Evolutionary conservation across 2,113 vertebrate species (phyloP).

Genomic region (Holacanthus passer): DNA sequence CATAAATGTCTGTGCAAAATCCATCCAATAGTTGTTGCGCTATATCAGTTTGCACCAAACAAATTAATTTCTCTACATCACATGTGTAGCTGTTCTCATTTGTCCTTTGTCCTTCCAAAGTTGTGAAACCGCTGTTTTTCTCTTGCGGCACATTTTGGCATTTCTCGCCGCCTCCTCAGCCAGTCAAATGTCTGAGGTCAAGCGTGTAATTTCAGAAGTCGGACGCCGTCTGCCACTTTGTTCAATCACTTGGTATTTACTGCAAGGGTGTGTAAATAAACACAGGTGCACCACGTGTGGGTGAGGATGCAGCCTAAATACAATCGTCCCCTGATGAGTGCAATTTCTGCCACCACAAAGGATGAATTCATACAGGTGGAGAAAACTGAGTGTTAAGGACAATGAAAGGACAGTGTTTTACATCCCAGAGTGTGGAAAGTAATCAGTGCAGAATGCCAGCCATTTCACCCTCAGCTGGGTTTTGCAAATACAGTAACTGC

Average conservation of each 20-base stretch:
- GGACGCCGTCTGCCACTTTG: slow-evolving; percentile 57
- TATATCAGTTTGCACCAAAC: neutral
- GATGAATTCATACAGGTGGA: slow-evolving; percentile 56
- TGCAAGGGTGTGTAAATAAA: slow-evolving; percentile 73
- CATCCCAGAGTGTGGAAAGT: slow-evolving; percentile 46
- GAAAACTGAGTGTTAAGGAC: slow-evolving; percentile 31
- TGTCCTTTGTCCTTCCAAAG: slow-evolving; percentile 23
- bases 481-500: slow-evolving; percentile 48
- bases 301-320: slow-evolving; percentile 36
- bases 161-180: slow-evolving; percentile 32
- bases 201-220: slow-evolving; percentile 71
- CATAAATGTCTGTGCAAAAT: neutral
- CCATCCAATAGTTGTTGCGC: neutral
- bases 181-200: slow-evolving; percentile 69
- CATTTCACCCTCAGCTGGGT: slow-evolving; percentile 51
- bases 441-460: slow-evolving; percentile 54
- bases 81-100: slow-evolving; percentile 10
- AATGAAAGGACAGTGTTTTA: slow-evolving; percentile 55
- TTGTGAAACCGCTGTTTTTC: slow-evolving; percentile 60
- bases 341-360: slow-evolving; percentile 63
- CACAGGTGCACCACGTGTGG: slow-evolving; percentile 74
- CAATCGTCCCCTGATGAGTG: slow-evolving; percentile 37
- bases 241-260: slow-evolving; percentile 72
- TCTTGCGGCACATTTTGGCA: slow-evolving; percentile 46
- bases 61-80: slow-evolving; percentile 30